Base-by-base conservation (phyloP, 2,113 vertebrate species). In the Melanocharis versteri region DNA sequence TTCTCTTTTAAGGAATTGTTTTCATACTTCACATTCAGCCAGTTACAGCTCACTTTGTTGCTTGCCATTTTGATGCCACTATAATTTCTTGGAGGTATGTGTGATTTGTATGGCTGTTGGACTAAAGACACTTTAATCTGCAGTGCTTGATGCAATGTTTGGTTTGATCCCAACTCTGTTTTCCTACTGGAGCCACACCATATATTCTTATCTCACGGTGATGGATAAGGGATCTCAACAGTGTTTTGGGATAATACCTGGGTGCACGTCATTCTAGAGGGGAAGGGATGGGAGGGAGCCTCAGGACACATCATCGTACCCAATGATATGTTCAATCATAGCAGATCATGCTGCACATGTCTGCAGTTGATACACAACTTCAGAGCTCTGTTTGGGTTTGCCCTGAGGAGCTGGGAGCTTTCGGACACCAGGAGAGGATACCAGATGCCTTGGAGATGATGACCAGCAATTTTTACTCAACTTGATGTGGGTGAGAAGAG, bases 31-130 rank as follows among this genome's bases (percentile, higher is more conserved):
- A 11, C 28, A 15, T 72, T 65, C 35, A 61, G 10, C 6, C 47
- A 42, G 19, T 37, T 40, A 47, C 37, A 33, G 18, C 31, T 87
- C 39, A 17, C 35, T 35, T 47, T 77, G n/a, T 26, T 54, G 7
- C 22, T 28, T 42, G 22, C 37, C 5, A 0, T 62, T 83, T 42
- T 87, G 57, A 62, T 2, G 7, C 40, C 4, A 4, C 44, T 71
- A 0, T 48, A 24, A 54, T 44, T 72, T 57, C 37, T 56, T 39
- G 33, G 39, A 68, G 10, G 10, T 30, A 2, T 0, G 0, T 26
- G 42, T 35, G 33, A 5, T 64, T 65, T 42, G 37, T 37, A 2
- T 23, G 24, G 21, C 13, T 58, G 19, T 28, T 75, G 53, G 42
- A 50, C 24, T 8, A 45, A 79, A 40, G 31, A 12, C 3, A 35